Percentiles rank a stretch among this genome's conserved stretches.
Evolutionary conservation across 2,888 invertebrate genomes (phyloP).

Genomic region (Ormyrus pomaceus): DNA sequence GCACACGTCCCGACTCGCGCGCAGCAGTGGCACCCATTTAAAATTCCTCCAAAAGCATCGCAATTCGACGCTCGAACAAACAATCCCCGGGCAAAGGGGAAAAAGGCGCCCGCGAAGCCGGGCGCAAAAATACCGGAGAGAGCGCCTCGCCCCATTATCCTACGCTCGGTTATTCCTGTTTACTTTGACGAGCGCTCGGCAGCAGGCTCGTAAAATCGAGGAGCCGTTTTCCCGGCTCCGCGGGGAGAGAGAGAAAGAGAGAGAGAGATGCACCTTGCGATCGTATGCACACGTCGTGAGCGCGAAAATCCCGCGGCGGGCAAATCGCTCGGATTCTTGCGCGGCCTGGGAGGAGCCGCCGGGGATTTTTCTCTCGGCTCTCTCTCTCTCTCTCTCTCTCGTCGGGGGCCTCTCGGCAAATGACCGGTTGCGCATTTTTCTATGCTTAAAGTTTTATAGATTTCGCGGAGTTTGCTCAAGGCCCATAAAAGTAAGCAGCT

Average conservation of each 20-base stretch:
- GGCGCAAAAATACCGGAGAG: background rate
- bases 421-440: slow-evolving; percentile 44
- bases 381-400: no score
- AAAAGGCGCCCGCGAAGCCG: background rate
- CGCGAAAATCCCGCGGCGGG: slow-evolving; percentile 39
- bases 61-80: slow-evolving; percentile 2
- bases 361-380: slow-evolving; percentile 40
- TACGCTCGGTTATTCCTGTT: slow-evolving; percentile 23
- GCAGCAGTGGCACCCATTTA: no score
- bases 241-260: no score
- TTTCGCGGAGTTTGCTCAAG: slow-evolving; percentile 36
- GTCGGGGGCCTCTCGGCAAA: slow-evolving; percentile 16
- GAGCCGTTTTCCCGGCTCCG: slow-evolving; percentile 2
- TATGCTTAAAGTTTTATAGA: slow-evolving; percentile 40
- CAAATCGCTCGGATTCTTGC: slow-evolving; percentile 44
- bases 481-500: slow-evolving; percentile 8
- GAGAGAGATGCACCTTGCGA: no score
- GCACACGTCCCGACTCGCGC: no score
- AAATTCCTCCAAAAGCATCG: no score
- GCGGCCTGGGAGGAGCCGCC: slow-evolving; percentile 42
- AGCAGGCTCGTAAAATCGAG: slow-evolving; percentile 23
- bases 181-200: slow-evolving; percentile 34
- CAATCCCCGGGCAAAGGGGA: slow-evolving; percentile 2
- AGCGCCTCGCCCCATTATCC: slow-evolving; percentile 28
- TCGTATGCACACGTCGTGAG: slow-evolving; percentile 2